phyloP scores from a whole-genome alignment of 1,140 invertebrate species.

The Drosophila fuyamai region DNA sequence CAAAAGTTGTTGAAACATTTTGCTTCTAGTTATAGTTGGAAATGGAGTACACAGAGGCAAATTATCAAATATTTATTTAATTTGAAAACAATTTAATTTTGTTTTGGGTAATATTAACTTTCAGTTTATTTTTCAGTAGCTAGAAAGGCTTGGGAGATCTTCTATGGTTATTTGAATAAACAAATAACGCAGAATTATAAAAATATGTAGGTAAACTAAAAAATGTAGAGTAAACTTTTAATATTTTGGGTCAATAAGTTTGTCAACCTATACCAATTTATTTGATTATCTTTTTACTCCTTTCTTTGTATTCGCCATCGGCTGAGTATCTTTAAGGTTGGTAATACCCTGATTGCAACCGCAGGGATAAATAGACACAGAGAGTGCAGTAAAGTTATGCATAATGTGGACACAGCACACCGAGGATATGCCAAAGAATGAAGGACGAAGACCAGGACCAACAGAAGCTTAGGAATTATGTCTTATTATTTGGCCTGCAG shows the following conservation, averaged over 20 bases:
- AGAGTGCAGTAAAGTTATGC: constrained; percentile 55
- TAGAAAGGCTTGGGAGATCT: too few relatives aligned
- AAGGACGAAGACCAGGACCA: constrained; percentile 21
- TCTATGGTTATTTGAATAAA: too few relatives aligned
- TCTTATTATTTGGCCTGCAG: constrained; percentile 74
- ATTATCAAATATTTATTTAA: not conserved
- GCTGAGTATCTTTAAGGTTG: constrained; percentile 5
- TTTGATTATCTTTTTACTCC: not conserved
- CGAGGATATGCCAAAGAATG: constrained; percentile 36
- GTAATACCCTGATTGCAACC: constrained; percentile 3
- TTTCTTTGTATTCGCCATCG: not conserved
- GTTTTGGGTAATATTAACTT: too few relatives aligned
- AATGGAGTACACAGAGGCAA: not conserved
- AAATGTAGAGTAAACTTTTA: too few relatives aligned
- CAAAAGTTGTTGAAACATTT: constrained; percentile 33
- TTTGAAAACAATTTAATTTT: too few relatives aligned
- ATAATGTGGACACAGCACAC: constrained; percentile 41
- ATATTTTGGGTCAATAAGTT: not conserved
- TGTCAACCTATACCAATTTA: not conserved
- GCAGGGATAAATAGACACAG: constrained; percentile 7
- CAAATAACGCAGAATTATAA: too few relatives aligned
- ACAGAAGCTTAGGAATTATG: constrained; percentile 65
- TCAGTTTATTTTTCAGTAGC: too few relatives aligned
- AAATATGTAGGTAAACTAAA: too few relatives aligned
- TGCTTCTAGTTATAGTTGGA: not conserved